A percentile compares a stretch with the other conserved stretches of the same genome.
These are phyloP conservation scores for Macrotrachela quadricornifera DNA, from an alignment of 1,140 invertebrate species.

Conservation along the genomic window DNA sequence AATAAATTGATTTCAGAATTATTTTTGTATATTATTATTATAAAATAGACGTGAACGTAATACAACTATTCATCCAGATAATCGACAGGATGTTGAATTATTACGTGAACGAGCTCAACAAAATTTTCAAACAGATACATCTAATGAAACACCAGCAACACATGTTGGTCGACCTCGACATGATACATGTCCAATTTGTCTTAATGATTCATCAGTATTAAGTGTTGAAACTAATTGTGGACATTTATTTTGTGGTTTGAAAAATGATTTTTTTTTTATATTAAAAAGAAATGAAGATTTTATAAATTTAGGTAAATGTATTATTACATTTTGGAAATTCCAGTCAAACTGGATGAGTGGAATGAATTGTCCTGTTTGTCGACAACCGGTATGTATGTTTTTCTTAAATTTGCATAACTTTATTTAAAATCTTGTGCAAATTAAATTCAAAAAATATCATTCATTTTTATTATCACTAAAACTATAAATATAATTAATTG, in stretches of 20 bases:
- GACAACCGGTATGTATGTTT: background rate
- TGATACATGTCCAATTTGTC: conserved; percentile 4
- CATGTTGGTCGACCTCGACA: no score
- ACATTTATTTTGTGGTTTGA: conserved; percentile 34
- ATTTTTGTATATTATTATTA: no score
- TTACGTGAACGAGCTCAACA: no score
- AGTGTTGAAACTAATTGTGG: conserved; percentile 36
- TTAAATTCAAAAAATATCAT: no score
- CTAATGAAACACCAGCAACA: no score
- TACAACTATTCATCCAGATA: no score
- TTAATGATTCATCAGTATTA: background rate
- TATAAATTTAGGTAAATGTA: background rate
- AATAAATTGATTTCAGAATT: no score
- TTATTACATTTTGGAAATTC: conserved; percentile 1
- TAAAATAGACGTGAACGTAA: no score
- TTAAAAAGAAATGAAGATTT: background rate
- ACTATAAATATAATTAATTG: no score
- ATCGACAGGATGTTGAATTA: no score
- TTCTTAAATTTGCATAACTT: background rate
- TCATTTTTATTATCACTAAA: no score
- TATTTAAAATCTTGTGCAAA: background rate
- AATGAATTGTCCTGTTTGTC: conserved; percentile 8
- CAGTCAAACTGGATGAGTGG: background rate
- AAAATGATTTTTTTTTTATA: background rate
- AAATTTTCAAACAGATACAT: no score